Conservation (phyloP, 2,888 invertebrate species). For the Erebia aethiops region DNA sequence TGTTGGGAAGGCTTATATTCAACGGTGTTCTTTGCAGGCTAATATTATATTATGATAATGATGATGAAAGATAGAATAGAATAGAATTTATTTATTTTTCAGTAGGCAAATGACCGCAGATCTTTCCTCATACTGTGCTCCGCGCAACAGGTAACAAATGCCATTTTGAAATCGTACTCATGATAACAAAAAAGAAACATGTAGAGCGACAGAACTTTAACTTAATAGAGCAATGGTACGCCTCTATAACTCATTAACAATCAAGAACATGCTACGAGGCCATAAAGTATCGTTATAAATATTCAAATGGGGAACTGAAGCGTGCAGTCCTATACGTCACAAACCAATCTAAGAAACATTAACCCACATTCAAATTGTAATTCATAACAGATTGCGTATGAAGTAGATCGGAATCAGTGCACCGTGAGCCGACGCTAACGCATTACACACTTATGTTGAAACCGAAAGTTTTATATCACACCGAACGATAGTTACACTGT, state of each 20-base stretch:
- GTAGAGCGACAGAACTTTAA: neutral
- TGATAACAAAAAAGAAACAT: neutral
- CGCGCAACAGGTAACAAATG: neutral
- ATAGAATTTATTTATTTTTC: no score
- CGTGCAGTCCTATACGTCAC: slow-evolving; percentile 45
- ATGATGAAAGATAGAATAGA: neutral
- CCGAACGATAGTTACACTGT: slow-evolving; percentile 28
- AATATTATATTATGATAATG: no score
- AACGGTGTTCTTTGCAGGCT: no score
- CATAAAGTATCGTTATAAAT: slow-evolving; percentile 25
- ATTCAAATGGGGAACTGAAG: slow-evolving; percentile 27
- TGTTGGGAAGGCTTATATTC: no score
- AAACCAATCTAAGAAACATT: slow-evolving; percentile 62
- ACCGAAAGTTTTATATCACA: slow-evolving; percentile 54
- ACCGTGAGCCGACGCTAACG: slow-evolving; percentile 58
- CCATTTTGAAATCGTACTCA: neutral
- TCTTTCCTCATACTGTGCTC: neutral
- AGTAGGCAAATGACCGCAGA: no score
- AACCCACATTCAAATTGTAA: slow-evolving; percentile 72
- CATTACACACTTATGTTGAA: slow-evolving; percentile 70
- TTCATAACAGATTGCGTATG: slow-evolving; percentile 68
- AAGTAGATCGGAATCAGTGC: slow-evolving; percentile 64
- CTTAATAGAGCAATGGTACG: neutral
- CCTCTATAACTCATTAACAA: no score
- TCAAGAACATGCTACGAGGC: neutral